Base-by-base conservation (phyloP, 2,113 vertebrate genomes). In the Merops nubicus region DNA sequence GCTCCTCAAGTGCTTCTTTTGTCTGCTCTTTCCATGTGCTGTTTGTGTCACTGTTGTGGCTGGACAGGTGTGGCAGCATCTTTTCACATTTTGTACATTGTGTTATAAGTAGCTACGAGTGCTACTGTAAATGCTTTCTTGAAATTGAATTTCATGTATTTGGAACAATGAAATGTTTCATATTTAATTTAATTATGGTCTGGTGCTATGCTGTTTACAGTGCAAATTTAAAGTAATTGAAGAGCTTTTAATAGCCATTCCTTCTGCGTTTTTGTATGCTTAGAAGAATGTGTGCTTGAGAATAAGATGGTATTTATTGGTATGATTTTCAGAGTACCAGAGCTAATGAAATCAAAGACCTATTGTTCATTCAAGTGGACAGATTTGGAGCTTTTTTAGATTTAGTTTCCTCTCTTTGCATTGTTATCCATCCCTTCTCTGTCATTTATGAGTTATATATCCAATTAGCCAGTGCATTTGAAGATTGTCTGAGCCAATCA, bases 141-240 rank as follows among this genome's bases (percentile, higher is more conserved):
- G 63, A 83, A 70, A 89, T 63, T 88, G 25, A 69, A 79, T 87
- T 86, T 86, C 9, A 29, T 88, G 54, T 96, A 70, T 84, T 56
- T 80, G 81, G 60, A 69, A 76, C 85, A 73, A 53, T 88, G 56
- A 90, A 83, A 48, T 80, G 68, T 84, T 94, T 79, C 8, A 4
- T 74, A 14, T 69, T 87, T 86, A 74, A 89, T 96, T 96, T 91
- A 94, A 68, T 89, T 76, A 89, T 77, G 72, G 15, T 42, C 60
- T 85, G 56, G 29, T 68, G 62, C 85, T 92, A 67, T 1, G 31
- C 80, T 70, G 72, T 88, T 86, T 88, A 87, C 73, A 77, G 67
- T 89, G 84, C 45, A 96, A 85, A 81, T 91, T 74, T 75, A 90
- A 89, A 93, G 75, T 72, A 93, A 91, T 64, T 75, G 80, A 19